These are phyloP conservation scores for Marmota flaviventris DNA, from an alignment of 2,113 vertebrate species.

Conservation along the genomic window DNA sequence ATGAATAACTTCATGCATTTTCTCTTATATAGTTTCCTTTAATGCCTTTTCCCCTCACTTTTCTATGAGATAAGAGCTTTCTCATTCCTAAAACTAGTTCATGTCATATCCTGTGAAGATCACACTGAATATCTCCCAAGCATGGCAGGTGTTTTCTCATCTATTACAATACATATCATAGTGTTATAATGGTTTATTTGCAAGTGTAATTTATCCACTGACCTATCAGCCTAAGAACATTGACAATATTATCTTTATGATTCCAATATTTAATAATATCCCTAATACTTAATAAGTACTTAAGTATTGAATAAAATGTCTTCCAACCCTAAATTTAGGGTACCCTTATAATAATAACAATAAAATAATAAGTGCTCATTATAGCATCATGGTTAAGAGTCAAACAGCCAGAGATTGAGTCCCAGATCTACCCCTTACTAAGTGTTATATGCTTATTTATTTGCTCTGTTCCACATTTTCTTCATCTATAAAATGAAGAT, in stretches of 20 bases:
- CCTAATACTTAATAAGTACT: background rate
- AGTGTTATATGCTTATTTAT: background rate
- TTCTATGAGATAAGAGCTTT: background rate
- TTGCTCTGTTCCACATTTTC: background rate
- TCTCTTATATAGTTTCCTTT: slow-evolving; percentile 7
- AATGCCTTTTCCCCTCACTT: background rate
- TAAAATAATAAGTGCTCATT: slow-evolving; percentile 24
- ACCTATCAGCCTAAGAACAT: background rate
- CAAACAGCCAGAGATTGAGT: background rate
- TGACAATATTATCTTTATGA: background rate
- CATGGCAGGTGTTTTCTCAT: background rate
- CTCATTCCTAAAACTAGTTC: slow-evolving; percentile 39
- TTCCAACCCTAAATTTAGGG: background rate
- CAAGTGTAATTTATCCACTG: slow-evolving; percentile 2
- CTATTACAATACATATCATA: background rate
- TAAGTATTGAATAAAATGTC: background rate
- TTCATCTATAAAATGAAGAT: background rate
- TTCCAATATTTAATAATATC: background rate
- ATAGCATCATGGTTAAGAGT: background rate
- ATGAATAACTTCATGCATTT: background rate
- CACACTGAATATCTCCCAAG: background rate
- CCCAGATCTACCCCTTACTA: background rate
- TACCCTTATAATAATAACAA: slow-evolving; percentile 22
- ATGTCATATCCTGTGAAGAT: background rate
- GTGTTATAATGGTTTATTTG: background rate